Evolutionary conservation across 2,888 invertebrate genomes (phyloP), one percentile per base, ranked within the genome.

Genomic region (Cynaeus angustus): DNA sequence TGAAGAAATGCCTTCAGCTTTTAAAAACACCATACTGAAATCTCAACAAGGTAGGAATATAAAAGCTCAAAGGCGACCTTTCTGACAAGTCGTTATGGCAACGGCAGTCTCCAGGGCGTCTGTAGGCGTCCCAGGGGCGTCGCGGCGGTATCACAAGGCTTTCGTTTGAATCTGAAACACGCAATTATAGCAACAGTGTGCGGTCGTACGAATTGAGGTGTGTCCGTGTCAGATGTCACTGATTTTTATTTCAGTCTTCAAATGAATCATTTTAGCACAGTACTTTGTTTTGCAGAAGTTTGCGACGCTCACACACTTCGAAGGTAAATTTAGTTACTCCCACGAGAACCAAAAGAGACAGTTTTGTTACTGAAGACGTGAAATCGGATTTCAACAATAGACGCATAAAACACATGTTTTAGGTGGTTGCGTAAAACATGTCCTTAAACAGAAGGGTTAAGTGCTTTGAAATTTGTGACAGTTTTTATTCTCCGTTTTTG

Each of bases 61-160:
- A 59, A 65, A 69, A 68, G 56, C 56, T 50, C 64, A 65, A 67
- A 37, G 61, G 10, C 67, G 45, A 66, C 59, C 53, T 66, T 70
- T 64, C 70, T 33, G 68, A 59, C 64, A 56, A 66, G 72, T 69
- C 72, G 72, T 72, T 72, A 72, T 72, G 66, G 72, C 69, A 72
- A 72, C 72, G 68, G 28, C 53, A 41, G 72, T 72, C 72, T 72
- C 69, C 50, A 53, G 72, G 66, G 72, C 56, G 72, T 72, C 69
- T 66, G 65, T 64, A 64, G 46, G 55, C 37, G 58, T 64, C 58
- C 52, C 70, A 41, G 14, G 59, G 56, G 66, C 68, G 66, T 70
- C 69, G 66, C 64, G 71, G 61, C 68, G 68, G 61, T 68, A 64
- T 43, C 62, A 56, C 52, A 28, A 46, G 41, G 58, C 64, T 69